These are phyloP conservation scores for Agonopterix subpropinquella DNA, from an alignment of 2,888 invertebrate genomes.

Conservation along the genomic window DNA sequence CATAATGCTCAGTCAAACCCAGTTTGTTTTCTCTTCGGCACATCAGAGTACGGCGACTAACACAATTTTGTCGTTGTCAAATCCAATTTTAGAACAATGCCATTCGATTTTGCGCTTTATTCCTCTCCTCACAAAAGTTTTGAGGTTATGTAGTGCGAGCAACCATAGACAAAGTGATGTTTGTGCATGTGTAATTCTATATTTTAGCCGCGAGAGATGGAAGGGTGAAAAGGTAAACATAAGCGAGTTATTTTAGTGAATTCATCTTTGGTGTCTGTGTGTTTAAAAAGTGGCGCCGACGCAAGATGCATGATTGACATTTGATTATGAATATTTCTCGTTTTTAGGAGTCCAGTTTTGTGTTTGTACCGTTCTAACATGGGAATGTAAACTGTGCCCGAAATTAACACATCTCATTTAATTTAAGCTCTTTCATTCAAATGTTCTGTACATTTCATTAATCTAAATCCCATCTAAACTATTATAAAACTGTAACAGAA, in stretches of 20 bases:
- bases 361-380: slow-evolving; percentile 5
- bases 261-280: slow-evolving; percentile 57
- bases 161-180: slow-evolving; percentile 18
- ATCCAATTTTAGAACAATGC: slow-evolving; percentile 13
- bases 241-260: slow-evolving; percentile 68
- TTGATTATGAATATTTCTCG: slow-evolving; percentile 43
- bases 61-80: slow-evolving; percentile 28
- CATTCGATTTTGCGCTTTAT: slow-evolving; percentile 35
- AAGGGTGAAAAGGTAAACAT: slow-evolving; percentile 74
- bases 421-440: too few species aligned
- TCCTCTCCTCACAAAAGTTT: slow-evolving; percentile 12
- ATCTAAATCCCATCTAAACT: too few species aligned
- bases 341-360: slow-evolving; percentile 15
- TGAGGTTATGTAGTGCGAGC: slow-evolving; percentile 6
- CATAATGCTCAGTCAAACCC: slow-evolving; percentile 69
- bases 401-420: too few species aligned
- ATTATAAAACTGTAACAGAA: too few species aligned
- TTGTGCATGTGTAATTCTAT: slow-evolving; percentile 67
- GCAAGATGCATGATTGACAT: slow-evolving; percentile 53
- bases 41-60: slow-evolving; percentile 54
- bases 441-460: too few species aligned
- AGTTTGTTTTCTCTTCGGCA: slow-evolving; percentile 72
- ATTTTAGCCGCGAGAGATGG: slow-evolving; percentile 67
- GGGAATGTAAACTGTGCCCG: neutral
- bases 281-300: slow-evolving; percentile 67